Evolutionary conservation across 1,140 invertebrate species (phyloP), one percentile per base, ranked within the genome.

Genomic region (Eueides isabella): DNA sequence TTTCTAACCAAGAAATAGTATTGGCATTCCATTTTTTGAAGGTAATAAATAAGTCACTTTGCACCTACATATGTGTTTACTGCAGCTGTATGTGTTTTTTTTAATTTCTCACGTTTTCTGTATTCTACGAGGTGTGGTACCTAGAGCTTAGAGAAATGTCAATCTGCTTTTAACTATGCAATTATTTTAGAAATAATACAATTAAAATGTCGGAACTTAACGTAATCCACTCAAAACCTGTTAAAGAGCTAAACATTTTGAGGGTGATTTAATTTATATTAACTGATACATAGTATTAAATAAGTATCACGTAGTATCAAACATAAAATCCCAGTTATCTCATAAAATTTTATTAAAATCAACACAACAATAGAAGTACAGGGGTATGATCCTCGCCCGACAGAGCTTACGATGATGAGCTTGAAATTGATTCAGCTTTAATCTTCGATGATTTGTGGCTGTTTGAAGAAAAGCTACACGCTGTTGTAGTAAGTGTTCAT

Each of bases 401-500:
- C 5, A 29, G n/a, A 29, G 29, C 23, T 12, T 23, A 35, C 0
- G 28, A 28, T 78, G 70, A 75, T 72, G 62, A 76, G 55, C 76
- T 71, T 73, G 67, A 79, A 79, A 79, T 76, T 79, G 77, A 79
- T 79, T 76, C 71, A 79, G 61, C 67, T 65, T 55, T 74, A 74
- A 74, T 70, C 71, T 30, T 55, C 28, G 67, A 68, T 76, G 72
- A 78, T 75, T 72, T 69, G 71, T 70, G 62, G 48, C 67, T 61
- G 61, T 67, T 74, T 38, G 48, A 44, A 69, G 61, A 68, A 70
- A 19, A 30, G n/a, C 44, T 38, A 26, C 26, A 61, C 71, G 63
- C 55, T 31, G 61, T 12, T 14, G 23, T 61, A 61, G 26, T 30
- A 69, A 61, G 48, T 68, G 31, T 28, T 29, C 9, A 12, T 61